Percentiles rank a stretch among this genome's conserved stretches.
phyloP scores from a whole-genome alignment of 2,888 invertebrate species.

The Cryptocephalus primarius region DNA sequence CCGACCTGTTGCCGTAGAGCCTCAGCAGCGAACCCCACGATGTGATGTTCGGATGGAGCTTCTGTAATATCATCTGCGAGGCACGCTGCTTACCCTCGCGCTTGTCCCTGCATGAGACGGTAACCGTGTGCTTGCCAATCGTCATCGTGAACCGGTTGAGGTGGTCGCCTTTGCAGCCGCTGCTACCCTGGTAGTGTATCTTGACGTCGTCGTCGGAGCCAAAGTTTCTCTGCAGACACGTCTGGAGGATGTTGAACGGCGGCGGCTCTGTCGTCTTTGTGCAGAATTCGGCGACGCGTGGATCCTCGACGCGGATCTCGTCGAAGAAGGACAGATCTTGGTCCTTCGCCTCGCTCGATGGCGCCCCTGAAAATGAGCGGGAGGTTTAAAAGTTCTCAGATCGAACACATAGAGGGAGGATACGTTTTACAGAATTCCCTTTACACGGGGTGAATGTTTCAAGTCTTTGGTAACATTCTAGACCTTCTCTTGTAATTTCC shows the following conservation, averaged over 20 bases:
- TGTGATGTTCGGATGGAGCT: slow-evolving; percentile 86
- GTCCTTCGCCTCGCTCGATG: slow-evolving; percentile 36
- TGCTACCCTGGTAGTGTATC: slow-evolving; percentile 70
- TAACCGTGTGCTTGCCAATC: slow-evolving; percentile 84
- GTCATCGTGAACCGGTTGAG: slow-evolving; percentile 91
- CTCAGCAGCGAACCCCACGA: slow-evolving; percentile 34
- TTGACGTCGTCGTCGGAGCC: slow-evolving; percentile 85
- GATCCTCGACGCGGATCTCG: slow-evolving; percentile 87
- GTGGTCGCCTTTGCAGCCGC: slow-evolving; percentile 57
- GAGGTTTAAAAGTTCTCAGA: no score
- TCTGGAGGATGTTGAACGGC: slow-evolving; percentile 86
- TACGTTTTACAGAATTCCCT: no score
- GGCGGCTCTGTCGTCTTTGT: slow-evolving; percentile 93
- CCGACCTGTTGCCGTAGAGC: slow-evolving; percentile 39
- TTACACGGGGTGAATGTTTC: no score
- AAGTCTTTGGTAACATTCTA: no score
- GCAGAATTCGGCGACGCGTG: slow-evolving; percentile 88
- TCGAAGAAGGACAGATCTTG: slow-evolving; percentile 71
- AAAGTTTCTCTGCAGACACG: slow-evolving; percentile 86
- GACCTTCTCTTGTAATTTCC: no score
- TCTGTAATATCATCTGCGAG: slow-evolving; percentile 86
- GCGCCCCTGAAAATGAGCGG: slow-evolving; percentile 19
- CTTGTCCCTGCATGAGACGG: slow-evolving; percentile 88
- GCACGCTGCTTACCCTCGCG: slow-evolving; percentile 93
- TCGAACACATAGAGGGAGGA: no score